A percentile compares a stretch with the other conserved stretches of the same genome.
Evolutionary conservation across 2,888 invertebrate genomes (phyloP).

Genomic region (Hypsopygia costalis): DNA sequence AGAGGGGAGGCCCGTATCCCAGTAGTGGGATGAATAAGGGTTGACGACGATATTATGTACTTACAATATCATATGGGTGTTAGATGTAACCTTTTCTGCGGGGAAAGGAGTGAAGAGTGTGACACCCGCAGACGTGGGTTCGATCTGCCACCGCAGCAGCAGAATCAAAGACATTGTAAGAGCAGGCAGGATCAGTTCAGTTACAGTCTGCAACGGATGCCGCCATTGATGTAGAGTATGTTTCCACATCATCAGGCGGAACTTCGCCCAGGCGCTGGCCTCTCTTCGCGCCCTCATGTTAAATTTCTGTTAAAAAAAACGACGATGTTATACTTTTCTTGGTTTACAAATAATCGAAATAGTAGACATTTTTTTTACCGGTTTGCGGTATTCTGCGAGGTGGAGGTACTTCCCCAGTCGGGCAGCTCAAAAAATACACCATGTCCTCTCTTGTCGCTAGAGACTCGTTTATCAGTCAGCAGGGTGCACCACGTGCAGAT

Average conservation of each 20-base stretch:
- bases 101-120: constrained; percentile 40
- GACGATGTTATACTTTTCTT: not conserved
- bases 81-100: constrained; percentile 42
- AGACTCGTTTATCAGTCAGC: too few species aligned
- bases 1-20: too few species aligned
- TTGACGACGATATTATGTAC: too few species aligned
- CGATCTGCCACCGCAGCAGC: constrained; percentile 84
- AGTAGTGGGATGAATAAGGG: too few species aligned
- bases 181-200: constrained; percentile 85
- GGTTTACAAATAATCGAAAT: too few species aligned
- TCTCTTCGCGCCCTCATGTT: constrained; percentile 23
- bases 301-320: not conserved
- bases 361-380: too few species aligned
- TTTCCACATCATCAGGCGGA: constrained; percentile 90
- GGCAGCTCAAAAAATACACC: too few species aligned
- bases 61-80: constrained; percentile 42
- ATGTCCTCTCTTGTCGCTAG: too few species aligned
- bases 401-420: too few species aligned
- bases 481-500: too few species aligned
- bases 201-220: constrained; percentile 83
- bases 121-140: constrained; percentile 53
- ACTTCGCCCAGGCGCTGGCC: constrained; percentile 76
- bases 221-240: constrained; percentile 89
- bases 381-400: too few species aligned
- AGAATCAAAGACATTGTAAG: constrained; percentile 85